Evolutionary conservation across 2,113 vertebrate species (phyloP).

Genomic region (Sylvia atricapilla): DNA sequence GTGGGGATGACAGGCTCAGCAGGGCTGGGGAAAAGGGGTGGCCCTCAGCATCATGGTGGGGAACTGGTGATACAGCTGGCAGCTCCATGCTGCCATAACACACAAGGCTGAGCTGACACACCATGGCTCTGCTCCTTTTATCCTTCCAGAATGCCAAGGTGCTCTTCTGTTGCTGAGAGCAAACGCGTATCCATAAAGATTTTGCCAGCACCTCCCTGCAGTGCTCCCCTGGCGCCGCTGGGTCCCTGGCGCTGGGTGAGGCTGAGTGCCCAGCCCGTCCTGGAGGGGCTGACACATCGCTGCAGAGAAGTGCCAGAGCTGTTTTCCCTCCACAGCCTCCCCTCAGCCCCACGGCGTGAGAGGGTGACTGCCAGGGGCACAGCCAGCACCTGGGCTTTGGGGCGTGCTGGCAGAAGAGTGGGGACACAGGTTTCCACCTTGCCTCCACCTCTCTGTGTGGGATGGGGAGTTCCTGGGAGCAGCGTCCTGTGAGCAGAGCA

Average conservation of each 20-base stretch:
- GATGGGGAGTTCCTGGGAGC: neutral
- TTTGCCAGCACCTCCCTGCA: neutral
- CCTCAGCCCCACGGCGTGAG: neutral
- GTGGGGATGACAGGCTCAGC: neutral
- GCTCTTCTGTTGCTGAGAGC: conserved; percentile 7
- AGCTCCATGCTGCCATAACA: neutral
- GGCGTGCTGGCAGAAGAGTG: too few relatives aligned
- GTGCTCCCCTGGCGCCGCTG: neutral
- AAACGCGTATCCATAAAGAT: neutral
- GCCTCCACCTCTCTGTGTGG: neutral
- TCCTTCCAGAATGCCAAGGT: neutral
- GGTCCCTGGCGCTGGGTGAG: neutral
- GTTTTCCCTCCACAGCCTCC: neutral
- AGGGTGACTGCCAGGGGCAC: neutral
- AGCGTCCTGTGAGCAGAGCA: neutral
- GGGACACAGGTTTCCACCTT: neutral
- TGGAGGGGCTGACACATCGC: neutral
- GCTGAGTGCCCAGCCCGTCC: neutral
- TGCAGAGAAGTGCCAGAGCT: too few relatives aligned
- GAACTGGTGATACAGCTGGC: neutral
- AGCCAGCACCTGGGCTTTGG: neutral
- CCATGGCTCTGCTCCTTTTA: neutral
- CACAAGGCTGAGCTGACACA: fast-evolving
- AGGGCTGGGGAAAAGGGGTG: neutral
- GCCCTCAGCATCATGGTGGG: neutral